Evolutionary conservation across 2,888 invertebrate species (phyloP).

Genomic region (Ephialtes manifestator): DNA sequence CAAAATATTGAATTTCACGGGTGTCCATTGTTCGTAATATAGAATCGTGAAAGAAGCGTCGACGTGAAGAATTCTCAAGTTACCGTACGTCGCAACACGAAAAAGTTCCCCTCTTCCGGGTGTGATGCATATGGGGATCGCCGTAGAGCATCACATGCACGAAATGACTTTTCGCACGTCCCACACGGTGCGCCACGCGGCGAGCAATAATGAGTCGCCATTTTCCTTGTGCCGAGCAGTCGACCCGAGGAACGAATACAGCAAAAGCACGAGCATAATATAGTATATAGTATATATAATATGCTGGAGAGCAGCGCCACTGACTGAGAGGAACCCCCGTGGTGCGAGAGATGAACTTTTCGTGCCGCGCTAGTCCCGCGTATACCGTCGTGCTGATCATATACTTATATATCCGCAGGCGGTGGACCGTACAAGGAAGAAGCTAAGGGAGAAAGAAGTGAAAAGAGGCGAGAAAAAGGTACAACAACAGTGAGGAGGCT

Average conservation of each 20-base stretch:
- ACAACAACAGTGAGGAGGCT: slow-evolving; percentile 34
- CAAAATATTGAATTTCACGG: slow-evolving; percentile 49
- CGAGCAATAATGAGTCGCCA: slow-evolving; percentile 68
- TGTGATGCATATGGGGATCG: slow-evolving; percentile 24
- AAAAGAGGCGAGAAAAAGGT: slow-evolving; percentile 48
- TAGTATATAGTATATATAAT: slow-evolving; percentile 44
- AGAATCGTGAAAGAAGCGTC: slow-evolving; percentile 25
- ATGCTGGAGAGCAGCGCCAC: slow-evolving; percentile 32
- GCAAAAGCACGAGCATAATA: not conserved
- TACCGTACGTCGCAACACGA: slow-evolving; percentile 51
- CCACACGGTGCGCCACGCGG: slow-evolving; percentile 70
- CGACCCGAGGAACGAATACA: not conserved
- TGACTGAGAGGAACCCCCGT: slow-evolving; percentile 59
- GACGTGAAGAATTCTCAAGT: slow-evolving; percentile 69
- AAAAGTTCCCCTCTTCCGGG: slow-evolving; percentile 48
- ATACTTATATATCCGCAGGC: slow-evolving; percentile 52
- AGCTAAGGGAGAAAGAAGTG: slow-evolving; percentile 47
- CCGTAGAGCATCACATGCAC: slow-evolving; percentile 39
- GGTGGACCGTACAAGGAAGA: slow-evolving; percentile 68
- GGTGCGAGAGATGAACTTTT: slow-evolving; percentile 62
- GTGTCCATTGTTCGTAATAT: slow-evolving; percentile 31
- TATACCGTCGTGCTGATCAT: not conserved
- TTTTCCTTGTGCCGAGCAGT: slow-evolving; percentile 55
- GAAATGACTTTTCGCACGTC: slow-evolving; percentile 80
- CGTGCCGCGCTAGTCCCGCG: not conserved